A percentile compares a stretch with the other conserved stretches of the same genome.
Conservation (phyloP, 1,140 invertebrate genomes). For the Zaprionus lachaisei region DNA sequence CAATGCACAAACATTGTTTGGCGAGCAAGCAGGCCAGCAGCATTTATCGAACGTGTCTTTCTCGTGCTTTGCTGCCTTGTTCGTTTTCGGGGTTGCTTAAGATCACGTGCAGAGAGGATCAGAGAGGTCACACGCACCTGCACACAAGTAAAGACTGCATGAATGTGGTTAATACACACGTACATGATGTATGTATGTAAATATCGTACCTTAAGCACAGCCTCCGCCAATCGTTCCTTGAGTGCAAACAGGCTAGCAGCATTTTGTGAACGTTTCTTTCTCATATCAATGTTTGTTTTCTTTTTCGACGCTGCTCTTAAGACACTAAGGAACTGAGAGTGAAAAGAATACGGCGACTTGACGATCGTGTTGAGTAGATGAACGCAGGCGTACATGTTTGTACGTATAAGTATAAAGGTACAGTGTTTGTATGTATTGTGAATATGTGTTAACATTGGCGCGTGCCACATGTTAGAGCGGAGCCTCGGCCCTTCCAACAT, state of each 20-base stretch:
- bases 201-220: background rate
- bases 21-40: background rate
- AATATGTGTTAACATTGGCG: background rate
- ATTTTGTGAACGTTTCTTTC: background rate
- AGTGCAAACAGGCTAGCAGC: slow-evolving; percentile 49
- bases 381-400: background rate
- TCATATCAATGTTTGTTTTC: slow-evolving; percentile 7
- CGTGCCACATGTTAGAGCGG: background rate
- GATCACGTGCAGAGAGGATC: background rate
- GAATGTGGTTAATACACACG: background rate
- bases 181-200: background rate
- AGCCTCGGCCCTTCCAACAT: background rate
- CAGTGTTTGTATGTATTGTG: background rate
- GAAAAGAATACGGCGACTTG: background rate
- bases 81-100: slow-evolving; percentile 29
- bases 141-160: background rate
- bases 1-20: slow-evolving; percentile 1
- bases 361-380: background rate
- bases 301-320: slow-evolving; percentile 25
- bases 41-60: background rate
- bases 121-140: background rate
- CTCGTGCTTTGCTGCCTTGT: background rate
- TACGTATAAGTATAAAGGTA: background rate
- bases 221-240: slow-evolving; percentile 46
- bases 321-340: background rate